A percentile compares a stretch with the other conserved stretches of the same genome.
Conservation (phyloP, 2,888 invertebrate species). For the Rhingia campestris region DNA sequence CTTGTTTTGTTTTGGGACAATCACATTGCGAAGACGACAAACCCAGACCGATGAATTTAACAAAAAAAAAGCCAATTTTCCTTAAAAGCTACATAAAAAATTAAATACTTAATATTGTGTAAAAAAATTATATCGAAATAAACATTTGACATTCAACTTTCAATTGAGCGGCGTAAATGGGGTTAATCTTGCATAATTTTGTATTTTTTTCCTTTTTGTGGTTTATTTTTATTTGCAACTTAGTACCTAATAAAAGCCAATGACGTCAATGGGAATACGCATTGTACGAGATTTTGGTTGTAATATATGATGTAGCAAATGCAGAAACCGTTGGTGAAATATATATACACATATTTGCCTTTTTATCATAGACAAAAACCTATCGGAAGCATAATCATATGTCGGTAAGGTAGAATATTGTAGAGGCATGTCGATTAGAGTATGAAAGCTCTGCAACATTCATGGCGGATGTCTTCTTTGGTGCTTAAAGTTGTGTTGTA, state of each 20-base stretch:
- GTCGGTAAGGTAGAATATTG: neutral
- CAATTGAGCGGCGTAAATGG: constrained; percentile 16
- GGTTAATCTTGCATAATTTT: constrained; percentile 7
- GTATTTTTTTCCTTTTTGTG: neutral
- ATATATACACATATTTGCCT: neutral
- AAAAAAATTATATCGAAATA: constrained; percentile 2
- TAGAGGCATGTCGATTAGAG: neutral
- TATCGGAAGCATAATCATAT: neutral
- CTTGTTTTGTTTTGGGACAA: constrained; percentile 18
- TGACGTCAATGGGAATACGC: constrained; percentile 2
- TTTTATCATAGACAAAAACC: neutral
- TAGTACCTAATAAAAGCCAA: neutral
- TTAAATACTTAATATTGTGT: constrained; percentile 10
- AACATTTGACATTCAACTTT: constrained; percentile 40
- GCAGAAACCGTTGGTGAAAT: neutral
- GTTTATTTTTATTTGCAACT: neutral
- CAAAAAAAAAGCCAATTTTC: constrained; percentile 16
- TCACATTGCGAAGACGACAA: constrained; percentile 43
- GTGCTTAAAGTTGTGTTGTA: neutral
- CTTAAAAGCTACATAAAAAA: constrained; percentile 23
- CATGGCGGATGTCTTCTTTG: neutral
- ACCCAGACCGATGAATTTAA: constrained; percentile 50
- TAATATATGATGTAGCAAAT: neutral
- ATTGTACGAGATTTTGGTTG: neutral
- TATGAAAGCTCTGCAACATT: neutral